Base-by-base conservation (phyloP, 2,797 vertebrate species). In the Anas bahamensis region DNA sequence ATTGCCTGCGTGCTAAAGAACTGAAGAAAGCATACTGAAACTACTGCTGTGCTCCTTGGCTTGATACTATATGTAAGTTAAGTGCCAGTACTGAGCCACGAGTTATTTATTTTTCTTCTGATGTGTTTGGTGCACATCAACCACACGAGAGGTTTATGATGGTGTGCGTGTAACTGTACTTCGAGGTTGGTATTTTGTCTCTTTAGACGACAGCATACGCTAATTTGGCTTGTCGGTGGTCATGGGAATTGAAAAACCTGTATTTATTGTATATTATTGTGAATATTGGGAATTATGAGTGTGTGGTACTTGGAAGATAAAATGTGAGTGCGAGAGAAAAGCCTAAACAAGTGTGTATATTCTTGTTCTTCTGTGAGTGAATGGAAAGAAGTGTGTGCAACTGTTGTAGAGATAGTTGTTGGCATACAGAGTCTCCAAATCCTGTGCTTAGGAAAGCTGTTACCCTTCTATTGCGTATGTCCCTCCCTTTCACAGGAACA, bases 231-330 rank as follows among this genome's bases (percentile, higher is more conserved):
- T 22, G 28, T 71, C 89, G 5, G 66, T 52, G 80, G 90, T 75
- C 31, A 55, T 5, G 56, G 95, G 80, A 85, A 59, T 78, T 10
- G 44, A 61, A 83, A 10, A 78, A 73, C 42, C 89, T 97, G 96
- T 97, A 97, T 96, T 95, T 97, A 96, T 89, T 98, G 97, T 97
- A 97, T 65, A 90, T 96, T 97, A 86, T 68, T 97, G 97, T 98
- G 97, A 97, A 97, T 97, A 97, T 11, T 79, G 88, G 89, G 90
- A 83, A 60, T 5, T 68, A 19, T 29, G 97, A 73, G 93, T 7
- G 96, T 4, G 92, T 84, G 94, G 89, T 61, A 41, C 37, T 48
- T 29, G 75, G 84, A 73, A 83, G 94, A 65, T 81, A 53, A 46
- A 6, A 7, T 18, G 86, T 8, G 90, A 55, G 87, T 69, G 37